A percentile compares a stretch with the other conserved stretches of the same genome.
Evolutionary conservation across 2,797 vertebrate genomes (phyloP).

Genomic region (Poecilia wingei): DNA sequence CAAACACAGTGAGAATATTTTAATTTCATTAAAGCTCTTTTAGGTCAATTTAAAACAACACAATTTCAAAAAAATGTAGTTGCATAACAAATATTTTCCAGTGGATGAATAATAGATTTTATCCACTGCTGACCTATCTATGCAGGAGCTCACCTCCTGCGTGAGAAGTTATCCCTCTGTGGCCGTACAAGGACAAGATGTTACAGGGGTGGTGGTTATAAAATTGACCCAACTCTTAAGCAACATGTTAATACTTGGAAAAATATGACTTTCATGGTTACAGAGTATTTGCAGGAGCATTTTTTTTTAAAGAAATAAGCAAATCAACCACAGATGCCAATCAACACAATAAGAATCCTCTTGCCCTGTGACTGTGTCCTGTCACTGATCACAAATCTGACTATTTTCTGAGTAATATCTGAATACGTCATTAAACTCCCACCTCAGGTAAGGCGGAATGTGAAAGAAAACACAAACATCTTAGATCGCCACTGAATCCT

Average conservation of each 20-base stretch:
- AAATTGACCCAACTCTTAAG: not conserved
- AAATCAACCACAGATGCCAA: not conserved
- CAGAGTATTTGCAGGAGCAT: not conserved
- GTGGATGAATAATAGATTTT: not conserved
- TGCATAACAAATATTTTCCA: not conserved
- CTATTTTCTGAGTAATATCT: not conserved
- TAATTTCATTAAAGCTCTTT: not conserved
- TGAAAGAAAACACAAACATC: not conserved
- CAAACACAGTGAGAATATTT: no score
- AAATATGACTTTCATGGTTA: not conserved
- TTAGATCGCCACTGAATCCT: slow-evolving; percentile 3
- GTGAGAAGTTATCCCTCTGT: not conserved
- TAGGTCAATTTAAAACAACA: not conserved
- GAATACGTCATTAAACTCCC: not conserved
- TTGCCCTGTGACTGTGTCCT: not conserved
- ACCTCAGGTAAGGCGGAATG: not conserved
- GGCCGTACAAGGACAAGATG: not conserved
- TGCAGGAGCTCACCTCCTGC: not conserved
- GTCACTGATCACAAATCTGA: not conserved
- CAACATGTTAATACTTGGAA: not conserved
- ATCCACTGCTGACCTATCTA: not conserved
- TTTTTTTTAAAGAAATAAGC: not conserved
- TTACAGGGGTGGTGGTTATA: not conserved
- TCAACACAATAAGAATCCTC: not conserved
- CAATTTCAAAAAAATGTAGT: not conserved